Conservation (phyloP, 2,797 vertebrate species). For the Ctenosaura bakeri region DNA sequence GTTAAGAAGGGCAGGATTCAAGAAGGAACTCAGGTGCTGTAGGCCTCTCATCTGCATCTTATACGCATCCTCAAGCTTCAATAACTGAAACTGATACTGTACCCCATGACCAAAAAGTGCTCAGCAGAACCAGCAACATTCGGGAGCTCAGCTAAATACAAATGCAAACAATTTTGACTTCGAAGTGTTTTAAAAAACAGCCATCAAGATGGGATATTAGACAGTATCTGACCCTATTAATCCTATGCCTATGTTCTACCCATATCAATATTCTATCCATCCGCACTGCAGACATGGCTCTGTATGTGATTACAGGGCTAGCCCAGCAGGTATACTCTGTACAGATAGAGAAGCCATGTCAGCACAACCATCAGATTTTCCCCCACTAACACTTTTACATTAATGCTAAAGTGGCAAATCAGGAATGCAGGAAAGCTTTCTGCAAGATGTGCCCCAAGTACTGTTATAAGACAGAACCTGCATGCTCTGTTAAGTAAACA, state of each 20-base stretch:
- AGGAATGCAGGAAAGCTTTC: conserved; percentile 5
- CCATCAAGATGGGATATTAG: background rate
- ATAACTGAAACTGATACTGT: background rate
- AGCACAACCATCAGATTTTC: background rate
- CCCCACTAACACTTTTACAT: background rate
- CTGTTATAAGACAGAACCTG: conserved; percentile 46
- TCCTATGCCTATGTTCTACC: background rate
- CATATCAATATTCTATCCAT: conserved; percentile 1
- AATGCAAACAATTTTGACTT: background rate
- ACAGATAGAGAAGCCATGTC: background rate
- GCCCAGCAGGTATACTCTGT: background rate
- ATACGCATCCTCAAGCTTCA: background rate
- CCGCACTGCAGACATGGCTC: conserved; percentile 2
- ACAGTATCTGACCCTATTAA: background rate
- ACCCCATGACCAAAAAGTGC: too few species aligned
- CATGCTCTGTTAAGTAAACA: conserved; percentile 40
- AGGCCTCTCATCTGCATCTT: too few species aligned
- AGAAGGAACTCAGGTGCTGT: too few species aligned
- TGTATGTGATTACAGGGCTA: background rate
- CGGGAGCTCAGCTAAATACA: background rate
- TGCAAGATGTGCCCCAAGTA: conserved; percentile 34
- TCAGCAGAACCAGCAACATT: too few species aligned
- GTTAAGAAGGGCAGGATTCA: too few species aligned
- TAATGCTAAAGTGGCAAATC: conserved; percentile 10
- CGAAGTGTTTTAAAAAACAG: background rate